Evolutionary conservation across 1,140 invertebrate species (phyloP).

Genomic region (Macrosteles quadrilineatus): DNA sequence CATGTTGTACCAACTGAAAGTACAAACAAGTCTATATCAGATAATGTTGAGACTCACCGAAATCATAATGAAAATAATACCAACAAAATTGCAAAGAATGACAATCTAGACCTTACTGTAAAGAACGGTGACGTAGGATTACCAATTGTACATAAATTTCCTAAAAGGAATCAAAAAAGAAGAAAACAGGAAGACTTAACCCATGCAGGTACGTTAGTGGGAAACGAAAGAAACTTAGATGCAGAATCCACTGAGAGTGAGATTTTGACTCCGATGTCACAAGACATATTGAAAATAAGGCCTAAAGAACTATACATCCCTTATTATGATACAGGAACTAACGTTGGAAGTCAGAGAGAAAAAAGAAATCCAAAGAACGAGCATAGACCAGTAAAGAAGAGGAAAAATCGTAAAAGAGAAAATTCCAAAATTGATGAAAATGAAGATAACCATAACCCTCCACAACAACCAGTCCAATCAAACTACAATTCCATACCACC

Average conservation of each 20-base stretch:
- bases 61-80: too few species aligned
- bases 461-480: constrained; percentile 33
- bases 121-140: too few species aligned
- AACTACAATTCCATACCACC: constrained; percentile 36
- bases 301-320: background rate
- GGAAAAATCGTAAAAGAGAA: background rate
- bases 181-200: too few species aligned
- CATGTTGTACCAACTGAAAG: constrained; percentile 10
- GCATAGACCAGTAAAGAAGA: background rate
- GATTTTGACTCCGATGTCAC: background rate
- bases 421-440: constrained; percentile 24
- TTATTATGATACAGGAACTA: background rate
- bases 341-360: background rate
- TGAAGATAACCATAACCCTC: constrained; percentile 34
- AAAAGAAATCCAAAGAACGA: background rate
- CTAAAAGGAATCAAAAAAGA: too few species aligned
- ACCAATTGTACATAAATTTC: too few species aligned
- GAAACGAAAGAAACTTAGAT: too few species aligned
- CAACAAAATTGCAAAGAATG: too few species aligned
- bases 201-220: too few species aligned
- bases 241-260: too few species aligned
- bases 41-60: too few species aligned
- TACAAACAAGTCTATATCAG: too few species aligned
- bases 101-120: too few species aligned
- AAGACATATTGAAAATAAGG: constrained; percentile 8